Percentiles rank a stretch among this genome's conserved stretches.
These are phyloP conservation scores for Pteromalus puparum DNA, from an alignment of 1,140 invertebrate species.

Conservation along the genomic window DNA sequence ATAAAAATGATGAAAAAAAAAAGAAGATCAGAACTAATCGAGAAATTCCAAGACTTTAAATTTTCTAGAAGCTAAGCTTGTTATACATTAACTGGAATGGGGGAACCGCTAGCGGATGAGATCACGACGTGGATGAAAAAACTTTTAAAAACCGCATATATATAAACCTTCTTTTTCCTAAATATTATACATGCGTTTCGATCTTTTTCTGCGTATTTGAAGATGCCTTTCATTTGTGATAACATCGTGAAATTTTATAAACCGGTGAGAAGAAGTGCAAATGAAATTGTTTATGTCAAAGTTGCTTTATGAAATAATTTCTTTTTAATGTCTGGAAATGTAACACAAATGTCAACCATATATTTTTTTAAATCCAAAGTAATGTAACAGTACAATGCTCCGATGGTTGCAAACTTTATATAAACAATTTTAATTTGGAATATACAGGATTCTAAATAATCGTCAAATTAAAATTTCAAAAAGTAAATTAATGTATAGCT, in stretches of 20 bases:
- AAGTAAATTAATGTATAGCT: neutral
- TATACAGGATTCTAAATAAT: neutral
- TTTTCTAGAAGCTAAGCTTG: slow-evolving; percentile 21
- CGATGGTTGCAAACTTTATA: too few relatives aligned
- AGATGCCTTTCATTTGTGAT: neutral
- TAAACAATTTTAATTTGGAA: neutral
- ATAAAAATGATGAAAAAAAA: slow-evolving; percentile 32
- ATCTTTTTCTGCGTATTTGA: neutral
- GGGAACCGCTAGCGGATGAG: neutral
- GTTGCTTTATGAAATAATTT: neutral
- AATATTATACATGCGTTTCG: neutral
- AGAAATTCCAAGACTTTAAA: slow-evolving; percentile 28
- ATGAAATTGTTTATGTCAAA: slow-evolving; percentile 21
- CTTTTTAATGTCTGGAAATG: neutral
- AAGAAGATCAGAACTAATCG: neutral
- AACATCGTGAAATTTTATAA: slow-evolving; percentile 12
- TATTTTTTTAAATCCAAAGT: too few relatives aligned
- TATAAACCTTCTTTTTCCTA: neutral
- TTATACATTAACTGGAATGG: slow-evolving; percentile 20
- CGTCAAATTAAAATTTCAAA: neutral
- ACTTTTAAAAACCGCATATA: neutral
- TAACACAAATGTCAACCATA: neutral
- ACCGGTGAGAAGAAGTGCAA: neutral
- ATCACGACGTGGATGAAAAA: slow-evolving; percentile 7
- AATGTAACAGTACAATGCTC: neutral